Evolutionary conservation across 2,797 vertebrate genomes (phyloP), one percentile per base, ranked within the genome.

Genomic region (Smutsia gigantea): DNA sequence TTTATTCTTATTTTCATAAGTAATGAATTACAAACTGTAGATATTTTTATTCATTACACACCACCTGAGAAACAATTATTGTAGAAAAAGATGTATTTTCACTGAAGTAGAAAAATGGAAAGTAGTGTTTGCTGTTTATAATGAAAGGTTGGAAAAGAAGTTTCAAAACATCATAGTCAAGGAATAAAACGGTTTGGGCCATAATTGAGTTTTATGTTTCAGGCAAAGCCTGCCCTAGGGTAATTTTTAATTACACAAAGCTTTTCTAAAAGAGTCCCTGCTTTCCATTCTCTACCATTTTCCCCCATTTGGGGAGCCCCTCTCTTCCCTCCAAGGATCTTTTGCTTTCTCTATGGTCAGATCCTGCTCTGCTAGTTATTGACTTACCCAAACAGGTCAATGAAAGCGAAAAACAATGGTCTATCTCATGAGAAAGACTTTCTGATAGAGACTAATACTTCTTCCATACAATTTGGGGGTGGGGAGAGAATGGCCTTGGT

Each of bases 171-270:
- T n/a, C 37, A 91, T 46, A 87, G 55, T 97, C 37, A 85, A 84
- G 49, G 61, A 95, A 93, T 81, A 63, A 81, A 93, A 90, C 34
- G 88, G 34, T 95, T 93, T 75, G 69, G 31, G 88, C 78, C 42
- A 42, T 83, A 87, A 49, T 64, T 97, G 61, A 87, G 49, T 93
- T 98, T 96, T 94, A 5, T 79, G 51, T 93, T 53, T 92, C 64
- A 94, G 51, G 64, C 17, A 85, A 91, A 94, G 5, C 25, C 34
- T 94, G 49, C 46, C 74, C 31, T 88, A 31, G 78, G 68, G 14
- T 95, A 59, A 79, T 95, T 96, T 93, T 95, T 75, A 87, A 87
- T 94, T 71, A 94, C 78, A 90, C 90, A 82, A 69, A 77, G 18
- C 31, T 82, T 88, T 89, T 74, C 64, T 87, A 66, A 46, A 92